Percentiles rank a stretch among this genome's conserved stretches.
phyloP scores from a whole-genome alignment of 2,797 vertebrate species.

The Anguilla marmorata region DNA sequence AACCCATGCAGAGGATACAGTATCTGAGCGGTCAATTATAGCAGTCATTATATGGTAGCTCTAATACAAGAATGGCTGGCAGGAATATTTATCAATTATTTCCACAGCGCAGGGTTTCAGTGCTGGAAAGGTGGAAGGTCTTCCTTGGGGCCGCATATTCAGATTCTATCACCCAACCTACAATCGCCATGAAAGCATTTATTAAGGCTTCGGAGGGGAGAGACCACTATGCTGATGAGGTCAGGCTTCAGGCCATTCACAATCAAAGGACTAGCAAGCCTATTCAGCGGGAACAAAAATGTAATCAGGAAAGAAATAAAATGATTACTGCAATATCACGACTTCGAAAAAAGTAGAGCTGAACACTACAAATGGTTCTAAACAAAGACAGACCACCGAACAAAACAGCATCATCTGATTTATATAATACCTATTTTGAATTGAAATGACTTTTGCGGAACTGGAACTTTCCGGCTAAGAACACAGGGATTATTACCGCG shows the following conservation, averaged over 20 bases:
- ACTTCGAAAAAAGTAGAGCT: conserved; percentile 3
- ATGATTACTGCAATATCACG: conserved; percentile 9
- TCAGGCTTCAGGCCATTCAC: background rate
- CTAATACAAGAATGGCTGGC: conserved; percentile 52
- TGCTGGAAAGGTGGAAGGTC: conserved; percentile 37
- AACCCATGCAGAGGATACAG: conserved; percentile 36
- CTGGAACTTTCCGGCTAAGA: conserved; percentile 40
- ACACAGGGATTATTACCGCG: conserved; percentile 55
- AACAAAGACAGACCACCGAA: conserved; percentile 4
- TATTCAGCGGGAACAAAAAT: conserved; percentile 25
- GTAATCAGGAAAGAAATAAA: conserved; percentile 1
- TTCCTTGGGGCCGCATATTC: background rate
- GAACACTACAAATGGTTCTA: conserved; percentile 29
- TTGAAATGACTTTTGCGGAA: conserved; percentile 39
- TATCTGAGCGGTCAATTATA: conserved; percentile 60
- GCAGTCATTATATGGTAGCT: conserved; percentile 37
- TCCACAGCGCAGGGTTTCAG: conserved; percentile 43
- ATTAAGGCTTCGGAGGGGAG: background rate
- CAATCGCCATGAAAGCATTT: background rate
- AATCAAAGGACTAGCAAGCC: background rate
- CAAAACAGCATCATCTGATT: background rate
- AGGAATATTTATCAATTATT: conserved; percentile 50
- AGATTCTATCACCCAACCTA: background rate
- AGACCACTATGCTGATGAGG: background rate
- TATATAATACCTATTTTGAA: conserved; percentile 7